phyloP scores from a whole-genome alignment of 1,140 invertebrate genomes.

The Hormaphis cornu region DNA sequence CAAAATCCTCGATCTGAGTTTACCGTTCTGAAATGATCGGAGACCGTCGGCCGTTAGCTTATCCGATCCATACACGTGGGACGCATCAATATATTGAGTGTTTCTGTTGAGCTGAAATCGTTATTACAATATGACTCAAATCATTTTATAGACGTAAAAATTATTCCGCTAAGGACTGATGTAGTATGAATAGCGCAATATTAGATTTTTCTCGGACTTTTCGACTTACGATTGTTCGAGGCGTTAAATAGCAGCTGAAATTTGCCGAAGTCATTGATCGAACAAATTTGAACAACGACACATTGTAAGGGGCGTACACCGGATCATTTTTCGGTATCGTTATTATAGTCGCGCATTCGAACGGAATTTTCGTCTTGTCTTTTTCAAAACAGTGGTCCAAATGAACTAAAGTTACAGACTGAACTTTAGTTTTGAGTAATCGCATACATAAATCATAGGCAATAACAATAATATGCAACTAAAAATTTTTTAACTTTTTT shows the following conservation, averaged over 20 bases:
- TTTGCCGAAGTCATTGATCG: not conserved
- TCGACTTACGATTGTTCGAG: conserved; percentile 4
- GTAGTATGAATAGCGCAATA: too few species aligned
- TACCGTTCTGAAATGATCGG: not conserved
- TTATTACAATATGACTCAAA: too few species aligned
- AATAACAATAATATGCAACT: too few species aligned
- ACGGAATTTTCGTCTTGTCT: not conserved
- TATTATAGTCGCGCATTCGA: not conserved
- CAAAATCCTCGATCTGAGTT: not conserved
- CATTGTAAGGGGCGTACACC: not conserved
- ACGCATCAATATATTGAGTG: conserved; percentile 16
- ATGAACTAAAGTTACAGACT: not conserved
- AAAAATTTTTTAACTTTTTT: too few species aligned
- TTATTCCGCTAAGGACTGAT: too few species aligned
- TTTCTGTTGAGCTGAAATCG: conserved; percentile 8
- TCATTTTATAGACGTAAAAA: too few species aligned
- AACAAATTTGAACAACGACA: conserved; percentile 13
- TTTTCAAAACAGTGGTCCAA: not conserved
- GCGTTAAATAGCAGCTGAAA: conserved; percentile 1
- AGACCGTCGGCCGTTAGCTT: not conserved
- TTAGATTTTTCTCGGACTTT: not conserved
- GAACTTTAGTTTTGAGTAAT: too few species aligned
- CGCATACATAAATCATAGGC: too few species aligned
- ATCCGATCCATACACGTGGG: not conserved
- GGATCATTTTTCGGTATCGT: not conserved